Evolutionary conservation across 2,113 vertebrate genomes (phyloP).

Genomic region (Fukomys damarensis): DNA sequence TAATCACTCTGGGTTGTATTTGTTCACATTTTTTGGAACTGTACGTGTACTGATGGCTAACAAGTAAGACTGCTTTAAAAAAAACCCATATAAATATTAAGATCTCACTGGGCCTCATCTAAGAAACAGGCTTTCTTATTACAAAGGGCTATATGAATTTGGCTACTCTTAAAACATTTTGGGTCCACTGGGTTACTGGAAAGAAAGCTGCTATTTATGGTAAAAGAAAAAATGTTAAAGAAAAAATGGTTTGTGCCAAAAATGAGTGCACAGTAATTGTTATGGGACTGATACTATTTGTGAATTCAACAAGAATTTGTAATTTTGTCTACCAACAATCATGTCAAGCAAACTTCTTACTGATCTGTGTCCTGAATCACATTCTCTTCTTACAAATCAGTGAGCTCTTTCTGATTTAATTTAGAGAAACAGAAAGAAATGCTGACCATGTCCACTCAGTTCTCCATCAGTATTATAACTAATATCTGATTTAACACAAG

Average conservation of each 20-base stretch:
- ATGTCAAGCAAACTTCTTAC: slow-evolving; percentile 69
- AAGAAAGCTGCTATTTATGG: slow-evolving; percentile 44
- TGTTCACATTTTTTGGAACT: slow-evolving; percentile 5
- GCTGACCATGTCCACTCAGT: slow-evolving; percentile 32
- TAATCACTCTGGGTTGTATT: not conserved
- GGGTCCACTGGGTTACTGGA: slow-evolving; percentile 58
- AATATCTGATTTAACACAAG: slow-evolving; percentile 68
- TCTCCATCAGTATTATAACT: slow-evolving; percentile 60
- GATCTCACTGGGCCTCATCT: not conserved
- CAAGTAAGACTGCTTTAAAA: slow-evolving; percentile 36
- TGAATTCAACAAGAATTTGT: slow-evolving; percentile 64
- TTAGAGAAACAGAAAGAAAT: slow-evolving; percentile 72
- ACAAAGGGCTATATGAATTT: slow-evolving; percentile 25
- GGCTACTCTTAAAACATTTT: not conserved
- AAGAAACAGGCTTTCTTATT: slow-evolving; percentile 8
- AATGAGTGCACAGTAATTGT: slow-evolving; percentile 72
- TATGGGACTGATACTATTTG: slow-evolving; percentile 67
- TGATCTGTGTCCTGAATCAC: slow-evolving; percentile 71
- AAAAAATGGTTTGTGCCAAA: slow-evolving; percentile 46
- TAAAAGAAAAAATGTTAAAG: slow-evolving; percentile 72
- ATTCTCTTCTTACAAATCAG: slow-evolving; percentile 74
- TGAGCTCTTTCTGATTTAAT: slow-evolving; percentile 74
- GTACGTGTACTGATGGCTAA: not conserved
- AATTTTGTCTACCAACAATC: slow-evolving; percentile 75
- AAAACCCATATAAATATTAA: slow-evolving; percentile 6